A percentile compares a stretch with the other conserved stretches of the same genome.
phyloP scores from a whole-genome alignment of 23 tunicate species.

The Ascidia mentula region DNA sequence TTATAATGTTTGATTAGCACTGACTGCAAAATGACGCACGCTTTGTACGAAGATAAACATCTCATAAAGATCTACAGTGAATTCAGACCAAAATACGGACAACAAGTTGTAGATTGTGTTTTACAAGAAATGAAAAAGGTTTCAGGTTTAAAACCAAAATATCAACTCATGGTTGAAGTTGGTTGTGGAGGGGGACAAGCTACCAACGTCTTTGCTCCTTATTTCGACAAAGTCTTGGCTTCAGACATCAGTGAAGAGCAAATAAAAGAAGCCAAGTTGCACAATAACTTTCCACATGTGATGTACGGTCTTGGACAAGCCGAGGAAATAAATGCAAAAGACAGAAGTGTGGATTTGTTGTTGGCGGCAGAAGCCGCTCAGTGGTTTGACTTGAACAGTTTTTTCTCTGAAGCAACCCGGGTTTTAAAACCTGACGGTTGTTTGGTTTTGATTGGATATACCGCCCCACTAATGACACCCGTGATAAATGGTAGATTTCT shows the following conservation, averaged over 20 bases:
- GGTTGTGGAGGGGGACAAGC: constrained; percentile 29
- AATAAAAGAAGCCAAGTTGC: neutral
- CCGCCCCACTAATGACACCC: neutral
- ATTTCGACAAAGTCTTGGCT: constrained; percentile 9
- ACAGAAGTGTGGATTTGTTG: constrained; percentile 19
- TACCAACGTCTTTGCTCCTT: constrained; percentile 5
- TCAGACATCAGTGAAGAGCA: constrained; percentile 14
- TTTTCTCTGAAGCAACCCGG: neutral
- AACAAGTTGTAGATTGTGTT: neutral
- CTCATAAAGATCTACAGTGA: neutral
- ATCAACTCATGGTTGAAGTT: constrained; percentile 1
- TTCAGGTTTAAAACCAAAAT: neutral
- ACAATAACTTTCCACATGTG: neutral
- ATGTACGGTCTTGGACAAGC: constrained; percentile 1
- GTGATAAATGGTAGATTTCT: neutral
- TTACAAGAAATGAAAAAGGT: neutral
- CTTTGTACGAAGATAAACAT: neutral
- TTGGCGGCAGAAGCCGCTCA: constrained; percentile 18
- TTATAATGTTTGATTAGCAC: no score
- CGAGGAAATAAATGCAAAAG: neutral
- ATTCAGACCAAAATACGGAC: neutral
- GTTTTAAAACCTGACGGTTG: constrained; percentile 7
- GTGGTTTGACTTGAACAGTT: constrained; percentile 12
- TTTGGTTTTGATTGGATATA: neutral
- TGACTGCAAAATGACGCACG: neutral